Evolutionary conservation across 2,797 vertebrate species (phyloP), one percentile per base, ranked within the genome.

Genomic region (Vespertilio murinus): DNA sequence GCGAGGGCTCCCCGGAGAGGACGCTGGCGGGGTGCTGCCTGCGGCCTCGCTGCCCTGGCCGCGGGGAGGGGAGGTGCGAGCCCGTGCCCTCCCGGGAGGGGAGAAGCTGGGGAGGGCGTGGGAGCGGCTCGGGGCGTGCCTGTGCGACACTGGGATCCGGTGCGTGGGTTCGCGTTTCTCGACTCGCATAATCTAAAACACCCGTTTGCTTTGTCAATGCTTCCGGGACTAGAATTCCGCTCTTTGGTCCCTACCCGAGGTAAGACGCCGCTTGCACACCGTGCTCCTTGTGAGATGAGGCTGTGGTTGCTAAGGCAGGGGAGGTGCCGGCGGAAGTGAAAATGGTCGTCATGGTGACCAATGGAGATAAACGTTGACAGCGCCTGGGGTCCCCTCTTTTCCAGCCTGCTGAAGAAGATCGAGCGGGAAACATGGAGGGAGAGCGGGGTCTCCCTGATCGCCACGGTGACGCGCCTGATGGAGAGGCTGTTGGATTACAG

Each of bases 241-340:
- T 99, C 98, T 99, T 99, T 99, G 99, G 99, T 99, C 99, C 99
- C 95, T 99, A 99, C 98, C 99, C 99, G 99, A 99, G 99, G 99
- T 99, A 99, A 99, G 99, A 99, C 79, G 97, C 97, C 98, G 98
- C 98, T 99, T 98, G 98, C 97, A 98, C 98, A 97, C 97, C 95
- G 96, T 97, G 96, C 94, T 98, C 96, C 98, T 97, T 98, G 96
- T 81, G 10, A 97, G 97, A 97, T 98, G 74, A 97, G 56, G 30
- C 95, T 93, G 97, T 97, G 97, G 97, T 98, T 98, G 98, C 98
- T 98, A 98, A 98, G 97, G 96, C 98, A 96, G 97, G 96, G 97
- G 97, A 97, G 97, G 96, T 98, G 96, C 93, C 95, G 97, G 96
- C 98, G 97, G 97, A 97, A 98, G 96, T 97, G 95, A 96, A 98